Conservation (phyloP, 2,888 invertebrate species). For the Acanthosepion esculentum region DNA sequence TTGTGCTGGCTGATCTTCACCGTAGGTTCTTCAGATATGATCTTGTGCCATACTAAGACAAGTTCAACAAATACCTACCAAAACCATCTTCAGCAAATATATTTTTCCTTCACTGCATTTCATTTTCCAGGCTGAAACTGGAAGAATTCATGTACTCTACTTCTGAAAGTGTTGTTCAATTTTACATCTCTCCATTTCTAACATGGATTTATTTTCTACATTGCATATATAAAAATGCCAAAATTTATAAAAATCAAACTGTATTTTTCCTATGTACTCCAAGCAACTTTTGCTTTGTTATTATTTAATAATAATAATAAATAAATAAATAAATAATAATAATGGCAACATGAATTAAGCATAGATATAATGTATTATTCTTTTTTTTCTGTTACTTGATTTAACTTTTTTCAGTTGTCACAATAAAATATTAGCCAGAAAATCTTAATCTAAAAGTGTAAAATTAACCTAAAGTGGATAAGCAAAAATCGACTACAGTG, state of each 20-base stretch:
- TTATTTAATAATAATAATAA: neutral
- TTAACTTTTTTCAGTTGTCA: neutral
- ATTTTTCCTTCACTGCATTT: too few relatives aligned
- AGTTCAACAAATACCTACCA: too few relatives aligned
- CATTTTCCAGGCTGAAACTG: too few relatives aligned
- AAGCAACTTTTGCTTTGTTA: neutral
- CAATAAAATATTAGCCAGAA: neutral
- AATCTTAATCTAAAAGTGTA: neutral
- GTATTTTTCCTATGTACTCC: neutral
- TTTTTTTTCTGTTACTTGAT: neutral
- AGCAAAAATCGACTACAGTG: neutral
- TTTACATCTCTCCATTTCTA: neutral
- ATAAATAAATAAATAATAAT: too few relatives aligned
- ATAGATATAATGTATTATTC: neutral
- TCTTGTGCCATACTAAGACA: too few relatives aligned
- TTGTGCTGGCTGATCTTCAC: too few relatives aligned
- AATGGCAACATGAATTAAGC: neutral
- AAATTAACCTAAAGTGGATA: neutral
- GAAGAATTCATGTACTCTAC: too few relatives aligned
- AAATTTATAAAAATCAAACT: neutral
- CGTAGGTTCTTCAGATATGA: too few relatives aligned
- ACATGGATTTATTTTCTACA: neutral
- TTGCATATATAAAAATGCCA: neutral
- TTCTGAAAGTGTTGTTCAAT: too few relatives aligned
- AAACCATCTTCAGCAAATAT: too few relatives aligned